These are phyloP conservation scores for Dendronephthya gigantea DNA, from an alignment of 64 coral and sea anemone genomes.

Conservation along the genomic window DNA sequence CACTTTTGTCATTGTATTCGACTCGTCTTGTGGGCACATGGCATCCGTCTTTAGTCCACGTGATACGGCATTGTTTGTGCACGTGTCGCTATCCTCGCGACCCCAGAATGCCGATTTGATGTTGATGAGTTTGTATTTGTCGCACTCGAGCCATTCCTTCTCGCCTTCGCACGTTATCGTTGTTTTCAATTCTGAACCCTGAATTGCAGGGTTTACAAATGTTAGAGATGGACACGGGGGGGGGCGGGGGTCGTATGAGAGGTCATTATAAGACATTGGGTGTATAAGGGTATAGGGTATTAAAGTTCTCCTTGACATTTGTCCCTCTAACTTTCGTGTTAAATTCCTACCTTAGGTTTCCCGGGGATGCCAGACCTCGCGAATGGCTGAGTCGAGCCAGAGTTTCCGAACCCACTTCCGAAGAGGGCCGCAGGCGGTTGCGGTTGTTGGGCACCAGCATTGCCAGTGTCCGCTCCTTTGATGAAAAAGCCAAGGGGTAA, in stretches of 20 bases:
- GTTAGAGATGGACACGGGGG: no score
- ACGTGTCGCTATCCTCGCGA: constrained; percentile 75
- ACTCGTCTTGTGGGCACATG: constrained; percentile 95
- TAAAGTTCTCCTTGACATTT: no score
- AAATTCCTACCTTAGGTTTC: constrained; percentile 34
- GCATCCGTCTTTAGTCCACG: constrained; percentile 63
- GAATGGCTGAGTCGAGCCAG: constrained; percentile 39
- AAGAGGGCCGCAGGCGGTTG: constrained; percentile 26
- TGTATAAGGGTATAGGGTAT: no score
- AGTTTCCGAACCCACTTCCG: constrained; percentile 61
- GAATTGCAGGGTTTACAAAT: neutral
- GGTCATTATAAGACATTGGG: no score
- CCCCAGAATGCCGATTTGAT: constrained; percentile 89
- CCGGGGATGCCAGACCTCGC: constrained; percentile 79
- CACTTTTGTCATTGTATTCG: constrained; percentile 80
- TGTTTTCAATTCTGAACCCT: neutral
- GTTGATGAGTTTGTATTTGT: constrained; percentile 70
- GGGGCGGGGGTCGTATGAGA: no score
- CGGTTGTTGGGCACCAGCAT: constrained; percentile 52
- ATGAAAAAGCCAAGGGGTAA: constrained; percentile 76
- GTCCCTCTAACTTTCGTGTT: no score
- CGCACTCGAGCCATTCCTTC: constrained; percentile 93
- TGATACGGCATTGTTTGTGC: constrained; percentile 60
- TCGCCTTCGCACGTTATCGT: constrained; percentile 85
- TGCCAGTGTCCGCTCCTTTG: constrained; percentile 45